Percentiles rank a stretch among this genome's conserved stretches.
Conservation (phyloP, 1,140 invertebrate species). For the Drosophila punjabiensis region DNA sequence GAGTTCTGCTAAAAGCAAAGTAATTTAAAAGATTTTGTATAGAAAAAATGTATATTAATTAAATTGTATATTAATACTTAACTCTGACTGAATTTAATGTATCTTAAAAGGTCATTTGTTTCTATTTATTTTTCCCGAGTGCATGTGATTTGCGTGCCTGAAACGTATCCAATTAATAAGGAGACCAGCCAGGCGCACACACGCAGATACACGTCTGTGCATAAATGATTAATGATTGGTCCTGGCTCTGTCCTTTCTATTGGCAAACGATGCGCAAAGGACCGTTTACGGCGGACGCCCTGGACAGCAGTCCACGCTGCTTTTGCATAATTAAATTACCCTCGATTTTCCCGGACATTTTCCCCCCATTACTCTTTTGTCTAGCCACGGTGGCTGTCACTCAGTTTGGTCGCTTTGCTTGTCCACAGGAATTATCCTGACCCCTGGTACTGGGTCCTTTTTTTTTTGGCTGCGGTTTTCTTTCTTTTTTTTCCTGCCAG, state of each 20-base stretch:
- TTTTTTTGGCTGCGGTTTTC: constrained; percentile 8
- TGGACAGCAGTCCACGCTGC: constrained; percentile 21
- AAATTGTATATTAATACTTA: not conserved
- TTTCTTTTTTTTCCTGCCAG: not conserved
- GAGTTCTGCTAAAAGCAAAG: not conserved
- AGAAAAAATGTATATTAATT: not conserved
- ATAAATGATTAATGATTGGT: constrained; percentile 68
- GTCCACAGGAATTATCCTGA: constrained; percentile 30
- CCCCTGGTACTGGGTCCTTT: constrained; percentile 5
- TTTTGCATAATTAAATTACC: constrained; percentile 61
- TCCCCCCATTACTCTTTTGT: constrained; percentile 22
- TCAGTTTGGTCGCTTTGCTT: constrained; percentile 28
- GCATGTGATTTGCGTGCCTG: constrained; percentile 37
- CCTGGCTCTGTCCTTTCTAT: constrained; percentile 21
- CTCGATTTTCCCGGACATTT: constrained; percentile 13
- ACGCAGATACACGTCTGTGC: constrained; percentile 33
- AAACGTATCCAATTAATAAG: constrained; percentile 64
- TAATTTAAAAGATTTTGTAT: too few relatives aligned
- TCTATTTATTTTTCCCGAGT: not conserved
- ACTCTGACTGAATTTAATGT: too few relatives aligned
- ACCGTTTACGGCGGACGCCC: constrained; percentile 30
- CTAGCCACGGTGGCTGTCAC: constrained; percentile 26
- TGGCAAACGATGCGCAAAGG: constrained; percentile 39
- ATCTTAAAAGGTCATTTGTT: too few relatives aligned
- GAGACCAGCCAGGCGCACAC: constrained; percentile 15